Conservation (phyloP, 2,797 vertebrate genomes). For the Columba guinea region DNA sequence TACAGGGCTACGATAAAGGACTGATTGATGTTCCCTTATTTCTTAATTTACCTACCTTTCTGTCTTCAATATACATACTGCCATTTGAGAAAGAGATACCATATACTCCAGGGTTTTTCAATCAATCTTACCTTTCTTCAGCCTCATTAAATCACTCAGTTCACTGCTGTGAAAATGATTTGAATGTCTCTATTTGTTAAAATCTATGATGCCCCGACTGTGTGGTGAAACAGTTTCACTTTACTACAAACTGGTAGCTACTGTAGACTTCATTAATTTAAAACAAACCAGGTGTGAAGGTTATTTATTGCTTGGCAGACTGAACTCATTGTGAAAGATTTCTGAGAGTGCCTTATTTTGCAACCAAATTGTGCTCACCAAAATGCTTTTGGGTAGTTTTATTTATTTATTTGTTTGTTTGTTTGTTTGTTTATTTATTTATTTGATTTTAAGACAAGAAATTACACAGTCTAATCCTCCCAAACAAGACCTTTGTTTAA, state of each 20-base stretch:
- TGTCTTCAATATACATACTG: background rate
- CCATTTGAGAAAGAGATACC: background rate
- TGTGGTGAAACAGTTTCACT: conserved; percentile 40
- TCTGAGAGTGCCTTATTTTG: background rate
- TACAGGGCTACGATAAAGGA: background rate
- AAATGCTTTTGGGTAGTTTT: background rate
- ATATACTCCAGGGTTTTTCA: conserved; percentile 50
- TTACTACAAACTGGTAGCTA: conserved; percentile 36
- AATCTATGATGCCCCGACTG: conserved; percentile 33
- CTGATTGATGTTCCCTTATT: conserved; percentile 43
- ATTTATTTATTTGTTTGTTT: background rate
- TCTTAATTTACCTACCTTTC: conserved; percentile 54
- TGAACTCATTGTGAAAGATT: conserved; percentile 25
- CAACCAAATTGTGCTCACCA: background rate
- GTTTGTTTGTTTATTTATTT: too few relatives aligned
- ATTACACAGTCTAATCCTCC: background rate
- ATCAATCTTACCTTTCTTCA: conserved; percentile 65
- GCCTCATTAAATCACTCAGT: conserved; percentile 69
- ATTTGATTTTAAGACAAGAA: background rate
- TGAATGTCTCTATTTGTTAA: conserved; percentile 67
- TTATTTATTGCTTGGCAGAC: conserved; percentile 54
- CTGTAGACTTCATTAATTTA: conserved; percentile 57
- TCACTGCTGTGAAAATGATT: conserved; percentile 67
- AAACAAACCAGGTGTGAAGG: conserved; percentile 63
- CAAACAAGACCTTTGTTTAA: background rate